A percentile compares a stretch with the other conserved stretches of the same genome.
Conservation (phyloP, 1,140 invertebrate genomes). For the Formica selysi region DNA sequence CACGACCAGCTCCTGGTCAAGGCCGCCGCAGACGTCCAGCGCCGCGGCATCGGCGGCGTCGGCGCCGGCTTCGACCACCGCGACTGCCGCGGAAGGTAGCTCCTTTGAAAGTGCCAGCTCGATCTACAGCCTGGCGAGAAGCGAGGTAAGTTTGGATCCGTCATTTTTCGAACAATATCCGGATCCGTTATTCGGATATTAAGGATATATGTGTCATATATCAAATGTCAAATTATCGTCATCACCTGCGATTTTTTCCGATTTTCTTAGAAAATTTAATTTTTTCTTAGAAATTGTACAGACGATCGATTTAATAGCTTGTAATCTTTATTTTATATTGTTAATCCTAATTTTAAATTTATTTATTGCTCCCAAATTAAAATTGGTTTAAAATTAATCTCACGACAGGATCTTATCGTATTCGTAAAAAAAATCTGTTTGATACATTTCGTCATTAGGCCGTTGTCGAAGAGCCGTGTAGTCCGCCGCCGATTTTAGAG, state of each 20-base stretch:
- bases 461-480: slow-evolving; percentile 82
- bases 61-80: slow-evolving; percentile 86
- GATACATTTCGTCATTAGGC: slow-evolving; percentile 71
- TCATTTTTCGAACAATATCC: too few species aligned
- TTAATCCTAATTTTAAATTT: background rate
- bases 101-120: slow-evolving; percentile 94
- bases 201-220: background rate
- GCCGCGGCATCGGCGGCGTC: slow-evolving; percentile 82
- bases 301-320: background rate
- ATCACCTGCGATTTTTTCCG: background rate
- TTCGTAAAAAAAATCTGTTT: background rate
- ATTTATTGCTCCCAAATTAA: background rate
- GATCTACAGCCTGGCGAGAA: slow-evolving; percentile 91
- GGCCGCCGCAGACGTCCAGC: slow-evolving; percentile 81
- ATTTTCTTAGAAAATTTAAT: background rate
- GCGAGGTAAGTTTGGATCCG: slow-evolving; percentile 85
- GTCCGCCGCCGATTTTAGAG: slow-evolving; percentile 82
- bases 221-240: background rate
- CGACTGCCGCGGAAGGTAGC: slow-evolving; percentile 90
- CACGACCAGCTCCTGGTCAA: slow-evolving; percentile 84
- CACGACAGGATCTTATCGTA: background rate
- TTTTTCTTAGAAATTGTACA: background rate
- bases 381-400: background rate
- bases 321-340: background rate
- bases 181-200: background rate